Conservation (phyloP, 2,113 vertebrate genomes). For the Varanus salvator region DNA sequence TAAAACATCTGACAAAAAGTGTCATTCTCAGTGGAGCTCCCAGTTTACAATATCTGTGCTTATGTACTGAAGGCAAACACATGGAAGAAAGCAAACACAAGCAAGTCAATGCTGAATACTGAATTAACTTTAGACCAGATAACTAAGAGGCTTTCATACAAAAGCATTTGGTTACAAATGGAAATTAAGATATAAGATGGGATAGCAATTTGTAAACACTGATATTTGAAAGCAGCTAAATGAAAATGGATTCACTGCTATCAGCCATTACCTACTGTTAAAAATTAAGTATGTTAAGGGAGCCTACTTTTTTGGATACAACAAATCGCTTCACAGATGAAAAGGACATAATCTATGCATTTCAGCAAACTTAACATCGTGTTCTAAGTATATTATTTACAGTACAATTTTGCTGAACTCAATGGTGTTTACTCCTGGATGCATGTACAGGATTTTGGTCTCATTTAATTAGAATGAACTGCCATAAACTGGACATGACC, state of each 20-base stretch:
- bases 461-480: not conserved
- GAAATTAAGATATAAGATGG: constrained; percentile 18
- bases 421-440: too few species aligned
- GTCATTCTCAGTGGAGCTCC: not conserved
- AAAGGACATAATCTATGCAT: not conserved
- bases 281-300: not conserved
- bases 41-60: not conserved
- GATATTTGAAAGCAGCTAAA: not conserved
- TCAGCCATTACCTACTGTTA: not conserved
- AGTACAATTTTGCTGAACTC: too few species aligned
- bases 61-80: not conserved
- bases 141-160: constrained; percentile 32
- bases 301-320: not conserved
- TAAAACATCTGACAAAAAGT: not conserved
- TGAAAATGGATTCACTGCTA: not conserved
- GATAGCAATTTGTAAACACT: not conserved
- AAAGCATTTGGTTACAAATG: constrained; percentile 11
- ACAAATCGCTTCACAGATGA: not conserved
- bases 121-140: constrained; percentile 56
- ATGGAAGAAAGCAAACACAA: not conserved
- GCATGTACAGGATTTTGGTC: too few species aligned
- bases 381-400: not conserved
- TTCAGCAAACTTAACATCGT: not conserved
- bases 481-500: not conserved
- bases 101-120: constrained; percentile 25